Evolutionary conservation across 1,140 invertebrate genomes (phyloP).

Genomic region (Carcinoscorpius rotundicauda): DNA sequence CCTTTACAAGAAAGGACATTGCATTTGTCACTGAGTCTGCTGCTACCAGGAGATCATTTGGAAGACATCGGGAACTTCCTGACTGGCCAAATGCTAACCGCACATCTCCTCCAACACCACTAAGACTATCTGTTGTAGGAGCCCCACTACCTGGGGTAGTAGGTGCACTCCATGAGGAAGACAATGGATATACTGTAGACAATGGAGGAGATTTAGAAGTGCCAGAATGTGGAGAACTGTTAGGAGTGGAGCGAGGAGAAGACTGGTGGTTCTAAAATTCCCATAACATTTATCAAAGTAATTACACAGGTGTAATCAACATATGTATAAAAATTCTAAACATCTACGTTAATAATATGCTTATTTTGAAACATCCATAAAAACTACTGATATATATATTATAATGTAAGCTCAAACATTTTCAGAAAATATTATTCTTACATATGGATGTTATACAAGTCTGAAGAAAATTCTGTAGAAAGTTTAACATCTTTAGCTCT

Average conservation of each 20-base stretch:
- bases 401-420: no score
- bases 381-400: no score
- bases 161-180: constrained; percentile 49
- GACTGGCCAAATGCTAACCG: constrained; percentile 28
- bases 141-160: constrained; percentile 47
- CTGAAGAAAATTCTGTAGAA: no score
- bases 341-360: no score
- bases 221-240: constrained; percentile 70
- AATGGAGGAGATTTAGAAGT: constrained; percentile 62
- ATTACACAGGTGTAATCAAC: no score
- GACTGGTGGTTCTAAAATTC: constrained; percentile 47
- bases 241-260: constrained; percentile 75
- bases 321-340: no score
- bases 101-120: constrained; percentile 38
- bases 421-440: no score
- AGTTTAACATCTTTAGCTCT: no score
- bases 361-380: no score
- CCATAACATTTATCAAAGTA: no score
- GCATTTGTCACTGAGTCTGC: constrained; percentile 92
- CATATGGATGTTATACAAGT: no score
- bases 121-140: constrained; percentile 30
- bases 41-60: constrained; percentile 67
- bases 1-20: constrained; percentile 88
- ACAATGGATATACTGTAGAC: constrained; percentile 37
- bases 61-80: constrained; percentile 45